Percentiles rank a stretch among this genome's conserved stretches.
These are phyloP conservation scores for Chydorus sphaericus DNA, from an alignment of 2,888 invertebrate genomes.

Conservation along the genomic window DNA sequence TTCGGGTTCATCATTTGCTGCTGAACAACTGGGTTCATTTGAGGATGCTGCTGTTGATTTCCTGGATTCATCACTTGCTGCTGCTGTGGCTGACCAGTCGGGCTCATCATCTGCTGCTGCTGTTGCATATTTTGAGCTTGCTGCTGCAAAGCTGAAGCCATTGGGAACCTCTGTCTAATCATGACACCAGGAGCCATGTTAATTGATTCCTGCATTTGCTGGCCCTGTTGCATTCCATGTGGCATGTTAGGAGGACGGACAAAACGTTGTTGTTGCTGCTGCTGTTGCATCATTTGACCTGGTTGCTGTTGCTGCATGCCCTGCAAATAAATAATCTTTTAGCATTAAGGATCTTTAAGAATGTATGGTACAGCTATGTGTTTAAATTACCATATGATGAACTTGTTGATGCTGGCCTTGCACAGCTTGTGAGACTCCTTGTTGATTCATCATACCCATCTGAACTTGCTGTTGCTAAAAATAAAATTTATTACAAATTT, in stretches of 20 bases:
- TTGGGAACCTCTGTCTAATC: conserved; percentile 3
- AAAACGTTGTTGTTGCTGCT: conserved; percentile 14
- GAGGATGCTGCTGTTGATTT: conserved; percentile 30
- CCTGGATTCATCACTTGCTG: conserved; percentile 24
- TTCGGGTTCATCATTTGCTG: too few species aligned
- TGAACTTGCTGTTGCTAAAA: conserved; percentile 26
- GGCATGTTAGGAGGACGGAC: conserved; percentile 7
- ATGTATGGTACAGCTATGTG: too few species aligned
- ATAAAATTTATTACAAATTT: too few species aligned
- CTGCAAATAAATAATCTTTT: background rate
- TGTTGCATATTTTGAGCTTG: conserved; percentile 25
- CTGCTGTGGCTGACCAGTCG: conserved; percentile 24
- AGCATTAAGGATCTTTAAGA: too few species aligned
- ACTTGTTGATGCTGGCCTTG: conserved; percentile 15
- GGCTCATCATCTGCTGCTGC: conserved; percentile 32
- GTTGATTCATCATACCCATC: background rate
- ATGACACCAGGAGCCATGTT: background rate
- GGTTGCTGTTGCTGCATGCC: conserved; percentile 24
- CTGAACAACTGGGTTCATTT: too few species aligned
- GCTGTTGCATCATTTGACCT: conserved; percentile 16
- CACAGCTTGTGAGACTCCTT: background rate
- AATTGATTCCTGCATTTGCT: background rate
- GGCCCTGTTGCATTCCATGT: conserved; percentile 2
- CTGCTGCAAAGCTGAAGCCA: conserved; percentile 26
- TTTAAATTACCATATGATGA: conserved; percentile 1